Evolutionary conservation across 1,140 invertebrate genomes (phyloP), one percentile per base, ranked within the genome.

Genomic region (Meloidogyne floridensis): DNA sequence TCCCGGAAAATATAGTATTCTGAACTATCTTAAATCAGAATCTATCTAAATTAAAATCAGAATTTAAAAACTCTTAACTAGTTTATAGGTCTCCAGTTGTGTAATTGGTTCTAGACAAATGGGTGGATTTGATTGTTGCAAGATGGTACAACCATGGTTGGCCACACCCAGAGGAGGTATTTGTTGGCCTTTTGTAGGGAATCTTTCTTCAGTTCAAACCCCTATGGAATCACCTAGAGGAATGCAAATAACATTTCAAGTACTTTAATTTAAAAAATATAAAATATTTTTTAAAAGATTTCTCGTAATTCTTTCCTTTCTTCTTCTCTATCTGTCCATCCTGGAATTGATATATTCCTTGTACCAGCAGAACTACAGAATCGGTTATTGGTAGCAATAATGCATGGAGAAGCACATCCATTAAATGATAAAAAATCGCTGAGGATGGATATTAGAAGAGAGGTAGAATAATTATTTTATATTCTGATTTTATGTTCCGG

Each of bases 81-180:
- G 8, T 56, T 20, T 10, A 18, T 43, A 77, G 75, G 75, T 77
- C 32, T 65, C 77, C 56, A 79, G 77, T 47, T 79, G 77, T n/a
- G 77, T 79, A 18, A 69, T 79, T 42, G 65, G 65, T 20, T 69
- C 65, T 20, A 32, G 9, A 20, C 82, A 75, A 65, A 53, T 83
- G 70, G 72, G 81, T n/a, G 79, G 72, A 1, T 65, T 47, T 71
- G 82, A 83, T n/a, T 83, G 82, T 53, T 83, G 82, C 72, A 69
- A 20, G 32, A 79, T 79, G 77, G 77, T 79, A 11, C 77, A 72
- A 10, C 77, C 77, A 71, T 79, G 77, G 77, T 15, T 79, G 51
- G 77, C 77, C 7, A 79, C 77, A 10, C 59, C 20, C 18, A 42
- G 59, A 51, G 77, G 65, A 20, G 77, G 77, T 53, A 65, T 79